Evolutionary conservation across 2,797 vertebrate genomes (phyloP).

Genomic region (Thamnophis elegans): DNA sequence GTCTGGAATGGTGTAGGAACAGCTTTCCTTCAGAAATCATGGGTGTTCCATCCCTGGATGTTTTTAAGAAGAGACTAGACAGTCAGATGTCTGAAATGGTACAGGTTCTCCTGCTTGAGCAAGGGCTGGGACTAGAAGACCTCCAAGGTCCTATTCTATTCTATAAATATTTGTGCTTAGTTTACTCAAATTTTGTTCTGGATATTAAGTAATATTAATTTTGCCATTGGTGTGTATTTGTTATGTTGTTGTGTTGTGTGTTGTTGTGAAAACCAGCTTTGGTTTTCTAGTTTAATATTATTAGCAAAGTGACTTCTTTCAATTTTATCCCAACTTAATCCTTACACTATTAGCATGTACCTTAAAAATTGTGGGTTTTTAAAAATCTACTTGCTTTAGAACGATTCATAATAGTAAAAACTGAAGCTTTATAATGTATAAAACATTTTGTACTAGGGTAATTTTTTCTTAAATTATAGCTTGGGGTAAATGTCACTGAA

Average conservation of each 20-base stretch:
- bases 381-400: not conserved
- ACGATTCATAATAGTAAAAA: not conserved
- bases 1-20: too few species aligned
- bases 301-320: not conserved
- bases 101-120: too few species aligned
- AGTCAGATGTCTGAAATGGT: too few species aligned
- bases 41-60: too few species aligned
- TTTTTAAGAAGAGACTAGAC: too few species aligned
- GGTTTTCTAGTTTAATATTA: not conserved
- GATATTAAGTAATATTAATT: not conserved
- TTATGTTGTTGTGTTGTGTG: too few species aligned
- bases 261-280: too few species aligned
- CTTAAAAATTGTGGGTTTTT: not conserved
- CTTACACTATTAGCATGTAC: not conserved
- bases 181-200: not conserved
- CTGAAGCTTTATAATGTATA: not conserved
- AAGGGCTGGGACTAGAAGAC: too few species aligned
- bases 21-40: too few species aligned
- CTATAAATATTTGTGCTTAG: not conserved
- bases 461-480: not conserved
- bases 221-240: not conserved
- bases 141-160: too few species aligned
- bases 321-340: not conserved
- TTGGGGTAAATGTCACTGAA: not conserved
- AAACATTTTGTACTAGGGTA: not conserved